Base-by-base conservation (phyloP, 1,140 invertebrate species). In the Ostrea denselamellosa region DNA sequence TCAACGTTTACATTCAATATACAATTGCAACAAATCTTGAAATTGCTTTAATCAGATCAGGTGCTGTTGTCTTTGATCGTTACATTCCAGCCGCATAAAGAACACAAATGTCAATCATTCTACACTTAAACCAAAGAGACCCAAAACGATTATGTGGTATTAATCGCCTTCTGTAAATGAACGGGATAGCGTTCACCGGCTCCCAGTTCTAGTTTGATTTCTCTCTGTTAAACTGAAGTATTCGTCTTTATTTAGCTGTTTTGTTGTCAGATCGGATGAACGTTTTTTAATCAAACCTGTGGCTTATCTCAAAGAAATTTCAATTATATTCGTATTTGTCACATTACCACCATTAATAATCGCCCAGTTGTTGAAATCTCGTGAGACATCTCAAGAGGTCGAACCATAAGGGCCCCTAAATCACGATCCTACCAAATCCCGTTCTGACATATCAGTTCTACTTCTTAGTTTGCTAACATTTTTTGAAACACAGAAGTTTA, bases 301-400 rank as follows among this genome's bases (percentile, higher is more conserved):
- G 68, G 68, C 68, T 77, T 77, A 77, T 77, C 68, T 77, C 25
- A 25, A 77, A 77, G 25, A 71, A 28, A 28, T 28, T 77, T 77
- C 68, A 77, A 77, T 77, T 77, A 77, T 77, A 77, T 77, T 77
- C 68, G 68, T 77, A 77, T 77, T 77, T 77, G 68, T 77, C 68
- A 77, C 68, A 77, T 77, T 77, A 77, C 68, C 14, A 77, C 68
- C 68, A 77, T 77, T 25, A 77, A 77, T 77, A 77, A 77, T 77
- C 68, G 68, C 68, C 68, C 68, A 77, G 68, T 77, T 77, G 68
- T 77, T 77, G 68, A 77, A 34, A 28, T 77, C 68, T 28, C 28
- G 25, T 77, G 12, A 25, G 68, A 28, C 68, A 34, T 77, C 28
- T 77, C 25, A 34, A 77, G 68, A 34, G 68, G 68, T 77, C 68